Base-by-base conservation (phyloP, 2,888 invertebrate genomes). In the Agrochola litura region DNA sequence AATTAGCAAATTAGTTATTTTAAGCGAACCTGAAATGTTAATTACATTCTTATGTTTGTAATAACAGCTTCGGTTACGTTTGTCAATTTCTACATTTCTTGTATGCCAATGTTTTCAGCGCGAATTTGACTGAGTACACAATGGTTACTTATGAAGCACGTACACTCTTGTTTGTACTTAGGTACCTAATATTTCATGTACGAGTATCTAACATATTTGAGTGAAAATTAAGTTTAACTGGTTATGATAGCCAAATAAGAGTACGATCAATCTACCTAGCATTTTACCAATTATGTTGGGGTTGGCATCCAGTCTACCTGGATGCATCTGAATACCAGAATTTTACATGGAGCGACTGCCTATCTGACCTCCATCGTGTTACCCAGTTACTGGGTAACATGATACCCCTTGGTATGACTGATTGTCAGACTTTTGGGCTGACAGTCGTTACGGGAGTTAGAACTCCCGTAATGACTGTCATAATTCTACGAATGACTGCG, bases 1-100 rank as follows among this genome's bases (percentile, higher is more conserved):
- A 79, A 77, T 79, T 64, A 52, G 30, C 67, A 66, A 78, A 80
- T 87, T 84, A 67, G 81, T 77, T 58, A 52, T 61, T 73, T 58
- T 68, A 56, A 73, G 73, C 43, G 70, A 67, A 67, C 52, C 61
- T 67, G 58, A 76, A 68, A 69, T 54, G 25, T 14, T 37, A 6
- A 66, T 56, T 37, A 60, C 25, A 30, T 76, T 61, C 2, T 9
- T 70, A 60, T 25, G 46, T 72, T 77, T 49, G 25, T 63, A 41
- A 63, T 82, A 64, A 54, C 37, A 58, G 41, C 12, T 54, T 41
- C 6, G 30, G 37, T 77, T 65, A 69, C 54, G 76, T 54, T 65
- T 69, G 14, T 66, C 16, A 6, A 56, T 49, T 70, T 30, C 12
- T 60, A 46, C 41, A 69, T 30, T 76, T 69, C 19, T 65, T 54